Evolutionary conservation across 2,797 vertebrate species (phyloP).

Genomic region (Thalassophryne amazonica): DNA sequence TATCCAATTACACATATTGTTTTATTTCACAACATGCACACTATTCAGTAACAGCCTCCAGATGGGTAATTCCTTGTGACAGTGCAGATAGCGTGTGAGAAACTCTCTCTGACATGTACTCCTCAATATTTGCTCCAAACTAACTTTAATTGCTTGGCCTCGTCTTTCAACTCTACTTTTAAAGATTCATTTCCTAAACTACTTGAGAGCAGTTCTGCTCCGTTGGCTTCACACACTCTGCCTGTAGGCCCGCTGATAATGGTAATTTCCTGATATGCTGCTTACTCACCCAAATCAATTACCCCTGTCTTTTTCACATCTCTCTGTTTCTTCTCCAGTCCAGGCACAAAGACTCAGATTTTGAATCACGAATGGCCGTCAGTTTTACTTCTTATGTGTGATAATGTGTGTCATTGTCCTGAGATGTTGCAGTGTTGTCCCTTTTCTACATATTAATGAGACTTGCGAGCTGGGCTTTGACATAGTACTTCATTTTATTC

Average conservation of each 20-base stretch:
- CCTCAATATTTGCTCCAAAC: constrained; percentile 33
- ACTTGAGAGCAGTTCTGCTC: constrained; percentile 22
- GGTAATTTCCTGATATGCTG: constrained; percentile 28
- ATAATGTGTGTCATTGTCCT: not conserved
- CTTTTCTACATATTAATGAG: too few species aligned
- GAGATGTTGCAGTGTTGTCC: too few species aligned
- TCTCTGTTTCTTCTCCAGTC: not conserved
- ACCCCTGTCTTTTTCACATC: not conserved
- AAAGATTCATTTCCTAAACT: constrained; percentile 43
- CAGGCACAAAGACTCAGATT: too few species aligned
- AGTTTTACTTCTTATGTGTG: not conserved
- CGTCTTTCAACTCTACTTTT: constrained; percentile 32
- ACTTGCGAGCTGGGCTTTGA: too few species aligned
- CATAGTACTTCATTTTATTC: too few species aligned
- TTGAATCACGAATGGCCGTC: not conserved
- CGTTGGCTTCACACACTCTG: not conserved
- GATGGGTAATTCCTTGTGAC: not conserved
- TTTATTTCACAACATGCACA: constrained; percentile 16
- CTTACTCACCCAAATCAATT: constrained; percentile 38
- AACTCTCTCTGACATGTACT: constrained; percentile 27
- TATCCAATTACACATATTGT: constrained; percentile 30
- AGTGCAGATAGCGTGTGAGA: not conserved
- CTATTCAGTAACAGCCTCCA: constrained; percentile 9
- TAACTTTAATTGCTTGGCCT: constrained; percentile 49
- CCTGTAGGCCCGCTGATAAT: not conserved